phyloP scores from a whole-genome alignment of 2,888 invertebrate genomes.

The Eupithecia centaureata region DNA sequence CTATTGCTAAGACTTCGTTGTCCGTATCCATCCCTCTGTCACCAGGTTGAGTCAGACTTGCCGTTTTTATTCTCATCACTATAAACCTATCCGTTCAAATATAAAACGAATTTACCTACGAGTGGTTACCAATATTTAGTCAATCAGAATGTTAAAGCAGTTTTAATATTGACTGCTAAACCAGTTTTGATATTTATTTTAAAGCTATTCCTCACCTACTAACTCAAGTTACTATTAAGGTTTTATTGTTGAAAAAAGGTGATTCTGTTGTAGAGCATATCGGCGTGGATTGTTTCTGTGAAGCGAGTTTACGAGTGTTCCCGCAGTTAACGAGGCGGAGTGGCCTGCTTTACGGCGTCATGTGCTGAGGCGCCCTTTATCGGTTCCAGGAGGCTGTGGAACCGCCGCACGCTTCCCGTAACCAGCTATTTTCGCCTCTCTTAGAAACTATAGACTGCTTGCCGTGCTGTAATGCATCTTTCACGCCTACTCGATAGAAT shows the following conservation, averaged over 20 bases:
- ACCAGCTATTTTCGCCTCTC: conserved; percentile 77
- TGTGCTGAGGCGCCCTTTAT: conserved; percentile 64
- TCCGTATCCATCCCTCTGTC: no score
- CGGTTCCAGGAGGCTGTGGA: conserved; percentile 77
- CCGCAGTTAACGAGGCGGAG: conserved; percentile 76
- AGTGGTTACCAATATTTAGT: neutral
- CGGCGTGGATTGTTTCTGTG: conserved; percentile 69
- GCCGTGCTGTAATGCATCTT: conserved; percentile 64
- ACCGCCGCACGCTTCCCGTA: conserved; percentile 76
- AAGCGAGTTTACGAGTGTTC: conserved; percentile 75
- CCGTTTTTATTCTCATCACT: no score
- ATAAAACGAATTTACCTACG: neutral
- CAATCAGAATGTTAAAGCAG: neutral
- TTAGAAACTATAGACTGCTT: conserved; percentile 66
- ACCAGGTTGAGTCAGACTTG: no score
- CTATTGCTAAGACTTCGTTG: no score
- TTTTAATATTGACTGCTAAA: neutral
- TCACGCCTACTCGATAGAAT: conserved; percentile 67
- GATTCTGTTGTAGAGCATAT: conserved; percentile 33
- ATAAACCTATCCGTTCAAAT: neutral
- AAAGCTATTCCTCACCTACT: neutral
- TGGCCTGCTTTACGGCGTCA: conserved; percentile 66
- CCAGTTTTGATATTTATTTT: neutral
- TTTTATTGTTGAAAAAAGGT: conserved; percentile 23
- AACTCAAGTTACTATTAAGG: conserved; percentile 8